Percentiles rank a stretch among this genome's conserved stretches.
phyloP scores from a whole-genome alignment of 2,888 invertebrate species.

The Drosophila antonietae region DNA sequence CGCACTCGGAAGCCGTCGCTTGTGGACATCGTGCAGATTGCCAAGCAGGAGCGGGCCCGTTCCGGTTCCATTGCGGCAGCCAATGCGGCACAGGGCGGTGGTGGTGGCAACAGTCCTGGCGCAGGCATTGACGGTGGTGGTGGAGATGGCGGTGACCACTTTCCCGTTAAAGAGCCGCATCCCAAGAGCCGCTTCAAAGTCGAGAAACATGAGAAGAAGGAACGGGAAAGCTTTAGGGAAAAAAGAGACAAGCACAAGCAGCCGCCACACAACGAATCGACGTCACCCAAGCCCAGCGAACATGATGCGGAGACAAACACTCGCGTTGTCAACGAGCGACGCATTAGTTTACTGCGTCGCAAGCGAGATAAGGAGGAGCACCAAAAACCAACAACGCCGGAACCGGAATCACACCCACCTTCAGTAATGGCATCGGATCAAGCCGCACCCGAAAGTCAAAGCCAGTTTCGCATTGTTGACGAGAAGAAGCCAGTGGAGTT shows the following conservation, averaged over 20 bases:
- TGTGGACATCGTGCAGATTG: conserved; percentile 83
- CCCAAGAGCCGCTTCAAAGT: conserved; percentile 80
- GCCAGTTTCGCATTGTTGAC: conserved; percentile 85
- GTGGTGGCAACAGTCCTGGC: conserved; percentile 37
- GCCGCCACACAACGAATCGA: conserved; percentile 51
- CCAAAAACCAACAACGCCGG: conserved; percentile 40
- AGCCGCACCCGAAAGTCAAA: conserved; percentile 59
- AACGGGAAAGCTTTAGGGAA: conserved; percentile 55
- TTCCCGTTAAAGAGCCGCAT: conserved; percentile 70
- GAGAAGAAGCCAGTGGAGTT: conserved; percentile 84
- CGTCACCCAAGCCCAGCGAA: conserved; percentile 57
- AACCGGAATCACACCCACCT: conserved; percentile 38
- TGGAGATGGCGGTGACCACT: conserved; percentile 27
- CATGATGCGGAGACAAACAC: conserved; percentile 82
- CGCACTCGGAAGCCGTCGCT: conserved; percentile 82
- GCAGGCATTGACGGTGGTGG: neutral
- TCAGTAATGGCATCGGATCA: conserved; percentile 11
- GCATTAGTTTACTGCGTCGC: conserved; percentile 80
- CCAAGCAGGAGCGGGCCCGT: conserved; percentile 78
- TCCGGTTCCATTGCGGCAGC: conserved; percentile 57
- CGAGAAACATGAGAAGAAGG: conserved; percentile 67
- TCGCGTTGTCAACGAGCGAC: conserved; percentile 81
- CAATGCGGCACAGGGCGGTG: conserved; percentile 28
- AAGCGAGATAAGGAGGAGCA: conserved; percentile 66
- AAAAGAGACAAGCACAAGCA: conserved; percentile 59